These are phyloP conservation scores for silkworm (Bombyx mori) DNA, from an alignment of 1,140 invertebrate species.

Conservation along the genomic window DNA sequence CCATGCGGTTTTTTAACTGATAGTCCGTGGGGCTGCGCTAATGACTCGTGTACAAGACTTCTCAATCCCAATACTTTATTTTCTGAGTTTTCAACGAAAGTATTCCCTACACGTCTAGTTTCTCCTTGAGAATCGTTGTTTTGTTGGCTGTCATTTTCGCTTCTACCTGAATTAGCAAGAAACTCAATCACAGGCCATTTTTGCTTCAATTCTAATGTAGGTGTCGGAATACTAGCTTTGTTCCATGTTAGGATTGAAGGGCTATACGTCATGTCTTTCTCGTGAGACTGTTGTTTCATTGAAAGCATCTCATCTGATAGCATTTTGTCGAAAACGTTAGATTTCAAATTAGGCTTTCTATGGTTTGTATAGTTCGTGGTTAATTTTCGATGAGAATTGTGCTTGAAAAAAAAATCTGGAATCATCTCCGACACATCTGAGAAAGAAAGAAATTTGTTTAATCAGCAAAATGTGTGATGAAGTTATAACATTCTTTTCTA, in stretches of 20 bases:
- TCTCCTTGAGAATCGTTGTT: background rate
- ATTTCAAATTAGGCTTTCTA: conserved; percentile 32
- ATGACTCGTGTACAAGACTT: conserved; percentile 3
- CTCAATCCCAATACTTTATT: conserved; percentile 7
- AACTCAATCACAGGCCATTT: conserved; percentile 40
- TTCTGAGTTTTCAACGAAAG: background rate
- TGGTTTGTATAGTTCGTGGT: background rate
- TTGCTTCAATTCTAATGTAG: conserved; percentile 41
- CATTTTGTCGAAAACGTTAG: conserved; percentile 51
- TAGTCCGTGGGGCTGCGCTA: background rate
- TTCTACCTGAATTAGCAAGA: conserved; percentile 2
- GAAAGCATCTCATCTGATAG: conserved; percentile 48
- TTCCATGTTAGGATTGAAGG: conserved; percentile 21
- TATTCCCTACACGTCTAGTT: background rate
- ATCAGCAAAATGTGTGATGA: too few species aligned
- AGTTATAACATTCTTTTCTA: too few species aligned
- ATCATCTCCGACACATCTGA: too few species aligned
- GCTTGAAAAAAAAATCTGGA: too few species aligned
- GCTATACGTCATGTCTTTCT: conserved; percentile 24
- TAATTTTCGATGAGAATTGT: too few species aligned
- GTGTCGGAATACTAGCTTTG: conserved; percentile 28
- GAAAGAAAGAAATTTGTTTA: too few species aligned
- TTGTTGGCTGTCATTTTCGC: background rate
- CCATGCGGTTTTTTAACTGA: too few species aligned
- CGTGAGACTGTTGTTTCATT: conserved; percentile 38